A percentile compares a stretch with the other conserved stretches of the same genome.
phyloP scores from a whole-genome alignment of 64 coral and sea anemone genomes.

The Pocillopora damicornis region DNA sequence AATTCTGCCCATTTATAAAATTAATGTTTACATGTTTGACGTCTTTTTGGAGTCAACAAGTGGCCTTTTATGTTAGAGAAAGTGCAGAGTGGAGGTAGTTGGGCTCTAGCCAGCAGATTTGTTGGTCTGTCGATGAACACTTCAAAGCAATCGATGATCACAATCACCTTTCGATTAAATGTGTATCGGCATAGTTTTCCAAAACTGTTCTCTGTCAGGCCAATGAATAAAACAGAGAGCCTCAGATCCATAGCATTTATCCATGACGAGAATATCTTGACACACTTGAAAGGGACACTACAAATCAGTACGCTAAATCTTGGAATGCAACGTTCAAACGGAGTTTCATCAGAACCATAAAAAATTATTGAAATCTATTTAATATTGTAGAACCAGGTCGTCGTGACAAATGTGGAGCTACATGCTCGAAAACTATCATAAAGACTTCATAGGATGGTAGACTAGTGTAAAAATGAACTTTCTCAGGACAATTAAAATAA shows the following conservation, averaged over 20 bases:
- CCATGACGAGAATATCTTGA: slow-evolving; percentile 22
- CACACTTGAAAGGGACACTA: slow-evolving; percentile 22
- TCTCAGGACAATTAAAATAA: slow-evolving; percentile 34
- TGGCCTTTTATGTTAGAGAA: too few relatives aligned
- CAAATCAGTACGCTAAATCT: slow-evolving; percentile 28
- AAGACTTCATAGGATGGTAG: slow-evolving; percentile 38
- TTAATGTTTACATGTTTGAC: too few relatives aligned
- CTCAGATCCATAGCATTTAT: slow-evolving; percentile 13
- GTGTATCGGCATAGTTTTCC: slow-evolving; percentile 38
- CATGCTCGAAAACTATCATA: slow-evolving; percentile 51
- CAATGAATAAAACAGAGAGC: slow-evolving; percentile 29
- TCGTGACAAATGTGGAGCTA: slow-evolving; percentile 4
- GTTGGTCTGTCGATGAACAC: slow-evolving; percentile 40
- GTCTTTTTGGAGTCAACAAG: too few relatives aligned
- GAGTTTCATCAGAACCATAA: slow-evolving; percentile 36
- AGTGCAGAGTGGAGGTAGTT: neutral
- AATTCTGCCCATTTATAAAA: too few relatives aligned
- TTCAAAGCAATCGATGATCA: slow-evolving; percentile 45
- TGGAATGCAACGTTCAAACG: slow-evolving; percentile 34
- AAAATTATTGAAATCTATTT: slow-evolving; percentile 57
- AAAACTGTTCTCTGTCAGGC: slow-evolving; percentile 28
- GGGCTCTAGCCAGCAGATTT: slow-evolving; percentile 30
- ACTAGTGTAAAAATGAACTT: slow-evolving; percentile 47
- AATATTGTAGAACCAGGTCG: neutral
- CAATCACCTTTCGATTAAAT: slow-evolving; percentile 22